Base-by-base conservation (phyloP, 2,888 invertebrate genomes). In the Cheilosia grossa region DNA sequence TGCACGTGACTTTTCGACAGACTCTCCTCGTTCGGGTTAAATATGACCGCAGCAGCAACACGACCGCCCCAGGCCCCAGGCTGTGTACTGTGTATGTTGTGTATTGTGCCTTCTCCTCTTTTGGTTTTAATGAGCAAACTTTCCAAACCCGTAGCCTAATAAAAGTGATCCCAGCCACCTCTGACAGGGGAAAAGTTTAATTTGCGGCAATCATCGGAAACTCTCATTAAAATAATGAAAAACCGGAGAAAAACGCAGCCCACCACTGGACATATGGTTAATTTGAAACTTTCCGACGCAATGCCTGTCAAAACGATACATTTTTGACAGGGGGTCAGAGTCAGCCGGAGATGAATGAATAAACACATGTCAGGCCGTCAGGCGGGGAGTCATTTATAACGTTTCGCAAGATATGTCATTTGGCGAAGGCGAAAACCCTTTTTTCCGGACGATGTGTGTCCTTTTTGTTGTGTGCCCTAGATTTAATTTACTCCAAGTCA, bases 81-180 rank as follows among this genome's bases (percentile, higher is more conserved):
- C 54, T 33, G 47, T 47, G 75, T 19, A 19, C 44, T 53, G 15
- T 51, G 51, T 27, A 21, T 51, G 15, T 15, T 30, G 30, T 30
- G 30, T 9, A 30, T 30, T 30, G 30, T 30, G 49, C 63, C 42
- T 69, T 56, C 59, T 66, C 61, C 75, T 81, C 75, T n/a, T n/a
- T n/a, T n/a, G 54, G 67, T 85, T 79, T 81, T 85, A 85, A 85
- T 85, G 85, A 85, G 85, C 56, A 77, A 85, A 85, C 81, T 85
- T 85, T 85, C 66, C 67, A 85, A 51, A 56, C 81, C 56, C 13
- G 64, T 47, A 47, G 63, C 80, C 83, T 83, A 83, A 83, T 83
- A 83, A 82, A 83, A 70, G 33, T 70, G 74, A 80, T 64, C 80
- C 74, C 47, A 30, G 10, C 44, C 56, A 37, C 33, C 51, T 67